A percentile compares a stretch with the other conserved stretches of the same genome.
Conservation (phyloP, 2,113 vertebrate species). For the Rallus limicola region DNA sequence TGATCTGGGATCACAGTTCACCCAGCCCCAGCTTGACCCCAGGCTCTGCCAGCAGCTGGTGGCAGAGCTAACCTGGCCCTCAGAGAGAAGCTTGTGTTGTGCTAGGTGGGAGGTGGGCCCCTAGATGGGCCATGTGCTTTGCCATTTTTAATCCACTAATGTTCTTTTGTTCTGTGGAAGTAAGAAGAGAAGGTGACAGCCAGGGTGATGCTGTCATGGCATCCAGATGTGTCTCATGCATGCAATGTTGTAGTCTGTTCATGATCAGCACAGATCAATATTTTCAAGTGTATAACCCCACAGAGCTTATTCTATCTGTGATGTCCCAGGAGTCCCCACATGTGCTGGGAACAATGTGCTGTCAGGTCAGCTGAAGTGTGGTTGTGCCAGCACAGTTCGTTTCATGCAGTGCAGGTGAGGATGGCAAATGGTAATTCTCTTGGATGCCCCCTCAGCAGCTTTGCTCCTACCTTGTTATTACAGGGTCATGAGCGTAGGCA, state of each 20-base stretch:
- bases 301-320: neutral
- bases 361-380: neutral
- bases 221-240: neutral
- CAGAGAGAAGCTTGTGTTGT: neutral
- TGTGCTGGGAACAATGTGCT: rapidly evolving
- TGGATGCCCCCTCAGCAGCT: neutral
- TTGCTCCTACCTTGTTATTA: neutral
- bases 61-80: neutral
- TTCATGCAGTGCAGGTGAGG: neutral
- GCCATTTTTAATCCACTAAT: neutral
- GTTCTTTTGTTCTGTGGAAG: neutral
- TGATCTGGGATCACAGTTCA: neutral
- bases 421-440: neutral
- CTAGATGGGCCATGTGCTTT: neutral
- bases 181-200: neutral
- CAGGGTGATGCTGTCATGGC: neutral
- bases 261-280: neutral
- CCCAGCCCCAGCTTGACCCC: neutral
- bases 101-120: neutral
- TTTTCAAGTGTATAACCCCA: neutral
- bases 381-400: neutral
- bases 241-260: neutral
- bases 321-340: rapidly evolving
- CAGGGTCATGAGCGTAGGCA: neutral
- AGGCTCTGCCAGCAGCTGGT: conserved; percentile 5